These are phyloP conservation scores for Eupelmus urozonus DNA, from an alignment of 2,888 invertebrate genomes.

Conservation along the genomic window DNA sequence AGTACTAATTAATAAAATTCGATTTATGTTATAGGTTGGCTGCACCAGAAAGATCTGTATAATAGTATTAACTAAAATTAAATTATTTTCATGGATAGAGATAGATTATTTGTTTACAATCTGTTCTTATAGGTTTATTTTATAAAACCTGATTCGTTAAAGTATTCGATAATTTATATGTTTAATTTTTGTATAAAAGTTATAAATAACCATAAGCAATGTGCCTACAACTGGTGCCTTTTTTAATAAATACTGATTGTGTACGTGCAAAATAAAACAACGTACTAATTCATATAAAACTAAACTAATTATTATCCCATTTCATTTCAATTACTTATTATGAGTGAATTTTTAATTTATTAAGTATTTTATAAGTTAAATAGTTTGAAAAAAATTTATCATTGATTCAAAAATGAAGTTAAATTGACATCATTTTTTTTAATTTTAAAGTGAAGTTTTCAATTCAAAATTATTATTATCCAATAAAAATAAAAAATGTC, in stretches of 20 bases:
- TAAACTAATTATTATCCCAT: neutral
- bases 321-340: neutral
- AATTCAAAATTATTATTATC: too few relatives aligned
- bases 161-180: constrained; percentile 45
- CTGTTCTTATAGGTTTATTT: constrained; percentile 42
- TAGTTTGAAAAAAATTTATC: too few relatives aligned
- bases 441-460: too few relatives aligned
- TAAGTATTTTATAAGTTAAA: too few relatives aligned
- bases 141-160: constrained; percentile 34
- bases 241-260: constrained; percentile 14
- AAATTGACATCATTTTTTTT: too few relatives aligned
- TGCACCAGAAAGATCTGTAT: constrained; percentile 66
- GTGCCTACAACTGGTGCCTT: constrained; percentile 51
- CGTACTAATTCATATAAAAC: constrained; percentile 8
- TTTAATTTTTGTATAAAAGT: constrained; percentile 33
- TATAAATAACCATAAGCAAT: constrained; percentile 12
- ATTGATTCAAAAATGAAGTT: too few relatives aligned
- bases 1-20: constrained; percentile 21
- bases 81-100: constrained; percentile 43
- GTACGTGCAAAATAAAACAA: constrained; percentile 39
- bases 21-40: constrained; percentile 65
- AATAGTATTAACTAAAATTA: constrained; percentile 45
- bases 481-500: too few relatives aligned
- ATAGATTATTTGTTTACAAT: constrained; percentile 51
- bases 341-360: too few relatives aligned